These are phyloP conservation scores for Lepidocolaptes lacrymiger DNA, from an alignment of 2,797 vertebrate species.

Conservation along the genomic window DNA sequence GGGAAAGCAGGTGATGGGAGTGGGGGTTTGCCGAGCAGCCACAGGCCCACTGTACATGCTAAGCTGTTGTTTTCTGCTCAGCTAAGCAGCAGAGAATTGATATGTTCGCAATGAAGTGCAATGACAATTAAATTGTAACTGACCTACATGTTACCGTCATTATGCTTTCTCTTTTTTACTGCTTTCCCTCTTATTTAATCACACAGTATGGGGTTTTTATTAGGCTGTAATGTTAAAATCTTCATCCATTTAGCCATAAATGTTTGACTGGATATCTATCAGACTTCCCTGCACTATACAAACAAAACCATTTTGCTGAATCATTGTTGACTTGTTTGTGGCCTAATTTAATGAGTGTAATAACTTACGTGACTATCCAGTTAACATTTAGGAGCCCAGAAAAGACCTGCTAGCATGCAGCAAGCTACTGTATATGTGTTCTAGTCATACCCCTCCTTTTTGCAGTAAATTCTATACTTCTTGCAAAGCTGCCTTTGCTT, in stretches of 20 bases:
- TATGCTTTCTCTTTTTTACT: constrained; percentile 89
- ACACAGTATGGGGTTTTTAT: constrained; percentile 89
- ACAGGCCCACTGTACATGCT: constrained; percentile 77
- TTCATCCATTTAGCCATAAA: constrained; percentile 90
- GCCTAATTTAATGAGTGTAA: constrained; percentile 85
- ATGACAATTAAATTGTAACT: constrained; percentile 98
- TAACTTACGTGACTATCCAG: constrained; percentile 83
- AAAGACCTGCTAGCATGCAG: constrained; percentile 77
- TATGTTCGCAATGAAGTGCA: constrained; percentile 91
- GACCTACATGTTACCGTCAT: constrained; percentile 95
- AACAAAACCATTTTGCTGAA: constrained; percentile 88
- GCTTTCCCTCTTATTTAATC: constrained; percentile 93
- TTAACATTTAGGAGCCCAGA: constrained; percentile 81
- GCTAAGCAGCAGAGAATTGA: constrained; percentile 92
- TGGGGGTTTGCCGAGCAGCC: constrained; percentile 74
- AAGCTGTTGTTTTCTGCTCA: constrained; percentile 91
- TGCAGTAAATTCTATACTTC: constrained; percentile 70
- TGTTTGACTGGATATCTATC: constrained; percentile 85
- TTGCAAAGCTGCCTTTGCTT: constrained; percentile 21
- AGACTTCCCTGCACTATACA: constrained; percentile 80
- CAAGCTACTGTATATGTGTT: constrained; percentile 72
- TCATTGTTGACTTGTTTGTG: constrained; percentile 87
- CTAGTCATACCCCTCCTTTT: constrained; percentile 70
- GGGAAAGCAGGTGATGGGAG: constrained; percentile 80
- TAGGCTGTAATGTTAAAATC: constrained; percentile 90